Evolutionary conservation across 2,888 invertebrate genomes (phyloP).

Genomic region (Yponomeuta cagnagella): DNA sequence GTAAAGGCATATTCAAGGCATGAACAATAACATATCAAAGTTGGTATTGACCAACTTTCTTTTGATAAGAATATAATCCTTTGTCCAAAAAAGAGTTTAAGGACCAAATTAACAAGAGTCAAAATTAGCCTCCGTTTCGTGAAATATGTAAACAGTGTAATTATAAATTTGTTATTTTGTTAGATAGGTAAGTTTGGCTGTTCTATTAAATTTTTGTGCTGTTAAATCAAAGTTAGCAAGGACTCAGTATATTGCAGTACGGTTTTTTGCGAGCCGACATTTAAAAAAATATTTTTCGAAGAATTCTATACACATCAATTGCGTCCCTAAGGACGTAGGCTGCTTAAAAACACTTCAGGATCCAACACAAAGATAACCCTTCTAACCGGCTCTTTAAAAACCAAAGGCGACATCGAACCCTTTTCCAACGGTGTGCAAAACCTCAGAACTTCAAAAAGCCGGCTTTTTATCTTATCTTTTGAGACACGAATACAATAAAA

Average conservation of each 20-base stretch:
- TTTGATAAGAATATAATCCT: too few species aligned
- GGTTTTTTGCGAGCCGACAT: neutral
- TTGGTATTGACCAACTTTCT: too few species aligned
- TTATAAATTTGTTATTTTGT: too few species aligned
- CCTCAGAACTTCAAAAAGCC: conserved; percentile 40
- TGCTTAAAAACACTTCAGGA: conserved; percentile 18
- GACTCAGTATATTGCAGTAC: neutral
- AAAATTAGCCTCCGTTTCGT: too few species aligned
- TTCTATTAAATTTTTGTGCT: too few species aligned
- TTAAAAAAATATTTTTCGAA: neutral
- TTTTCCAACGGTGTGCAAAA: neutral
- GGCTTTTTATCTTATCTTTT: conserved; percentile 47
- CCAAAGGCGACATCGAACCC: conserved; percentile 48
- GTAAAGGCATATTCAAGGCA: too few species aligned
- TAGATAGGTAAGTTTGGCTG: too few species aligned
- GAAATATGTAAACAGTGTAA: too few species aligned
- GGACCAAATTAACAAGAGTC: too few species aligned
- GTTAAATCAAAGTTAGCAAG: too few species aligned
- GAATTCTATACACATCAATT: neutral
- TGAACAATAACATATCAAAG: too few species aligned
- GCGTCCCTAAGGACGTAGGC: neutral
- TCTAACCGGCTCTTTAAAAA: conserved; percentile 66
- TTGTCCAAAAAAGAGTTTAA: too few species aligned
- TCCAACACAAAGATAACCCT: conserved; percentile 41
- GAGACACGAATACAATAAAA: neutral